A percentile compares a stretch with the other conserved stretches of the same genome.
These are phyloP conservation scores for Pelusios castaneus DNA, from an alignment of 2,113 vertebrate species.

Conservation along the genomic window DNA sequence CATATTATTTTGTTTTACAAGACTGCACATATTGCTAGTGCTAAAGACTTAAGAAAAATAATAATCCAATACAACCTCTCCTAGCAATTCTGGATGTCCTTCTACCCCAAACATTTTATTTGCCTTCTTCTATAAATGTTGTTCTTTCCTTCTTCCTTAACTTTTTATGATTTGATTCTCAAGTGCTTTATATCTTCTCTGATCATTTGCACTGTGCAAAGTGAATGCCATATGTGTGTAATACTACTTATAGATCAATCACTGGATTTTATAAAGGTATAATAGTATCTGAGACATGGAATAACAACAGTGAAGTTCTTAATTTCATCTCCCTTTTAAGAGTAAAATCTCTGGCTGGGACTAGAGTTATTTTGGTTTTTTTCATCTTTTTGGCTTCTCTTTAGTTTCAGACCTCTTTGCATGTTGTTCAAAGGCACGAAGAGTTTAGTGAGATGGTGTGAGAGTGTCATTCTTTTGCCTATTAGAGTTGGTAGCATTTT, in stretches of 20 bases:
- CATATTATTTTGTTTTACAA: not conserved
- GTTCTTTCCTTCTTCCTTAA: not conserved
- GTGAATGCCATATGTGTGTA: too few relatives aligned
- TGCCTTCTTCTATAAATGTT: not conserved
- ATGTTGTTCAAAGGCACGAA: not conserved
- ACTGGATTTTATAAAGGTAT: not conserved
- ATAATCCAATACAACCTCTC: not conserved
- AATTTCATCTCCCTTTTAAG: not conserved
- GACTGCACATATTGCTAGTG: not conserved
- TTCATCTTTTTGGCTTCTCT: not conserved
- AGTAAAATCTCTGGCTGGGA: not conserved
- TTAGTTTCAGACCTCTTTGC: not conserved
- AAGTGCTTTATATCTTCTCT: not conserved
- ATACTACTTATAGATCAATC: too few relatives aligned
- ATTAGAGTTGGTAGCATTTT: not conserved
- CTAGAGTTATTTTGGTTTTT: not conserved
- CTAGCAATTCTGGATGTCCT: not conserved
- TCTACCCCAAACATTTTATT: too few relatives aligned
- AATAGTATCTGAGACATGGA: not conserved
- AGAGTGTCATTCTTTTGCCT: not conserved
- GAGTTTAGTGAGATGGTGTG: not conserved
- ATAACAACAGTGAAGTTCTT: not conserved
- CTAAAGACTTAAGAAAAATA: not conserved
- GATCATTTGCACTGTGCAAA: not conserved
- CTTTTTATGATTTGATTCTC: not conserved